Evolutionary conservation across 2,113 vertebrate genomes (phyloP).

Genomic region (Lycaon pictus): DNA sequence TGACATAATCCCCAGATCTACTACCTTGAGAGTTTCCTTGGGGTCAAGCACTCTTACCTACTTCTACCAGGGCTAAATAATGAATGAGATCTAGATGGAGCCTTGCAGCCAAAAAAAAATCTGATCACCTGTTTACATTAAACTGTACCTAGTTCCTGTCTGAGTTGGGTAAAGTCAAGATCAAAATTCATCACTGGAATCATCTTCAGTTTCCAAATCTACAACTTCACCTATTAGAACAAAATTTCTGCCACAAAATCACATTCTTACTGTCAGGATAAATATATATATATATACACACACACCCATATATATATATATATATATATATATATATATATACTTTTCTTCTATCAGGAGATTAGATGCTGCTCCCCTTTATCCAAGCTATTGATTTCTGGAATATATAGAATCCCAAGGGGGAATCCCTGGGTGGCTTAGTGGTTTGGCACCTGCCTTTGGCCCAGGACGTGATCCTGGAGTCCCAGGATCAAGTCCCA

Average conservation of each 20-base stretch:
- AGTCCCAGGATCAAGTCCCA: no score
- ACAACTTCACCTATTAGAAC: not conserved
- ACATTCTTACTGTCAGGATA: not conserved
- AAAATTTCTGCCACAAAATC: not conserved
- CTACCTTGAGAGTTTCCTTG: no score
- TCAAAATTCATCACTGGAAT: not conserved
- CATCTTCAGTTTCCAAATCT: not conserved
- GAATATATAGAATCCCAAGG: not conserved
- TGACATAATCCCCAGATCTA: not conserved
- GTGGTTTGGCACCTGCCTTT: no score
- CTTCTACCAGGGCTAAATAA: not conserved
- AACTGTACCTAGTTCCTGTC: not conserved
- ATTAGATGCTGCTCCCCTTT: not conserved
- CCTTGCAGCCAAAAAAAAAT: not conserved
- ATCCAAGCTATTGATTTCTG: not conserved
- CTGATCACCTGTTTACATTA: not conserved
- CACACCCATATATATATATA: no score
- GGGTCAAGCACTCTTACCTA: rapidly evolving
- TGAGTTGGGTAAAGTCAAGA: not conserved
- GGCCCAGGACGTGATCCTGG: no score
- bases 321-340: no score
- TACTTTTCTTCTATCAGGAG: not conserved
- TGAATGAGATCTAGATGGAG: not conserved
- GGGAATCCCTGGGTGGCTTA: no score
- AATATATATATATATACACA: no score